Conservation (phyloP, 1,140 invertebrate species). For the Pteromalus puparum region DNA sequence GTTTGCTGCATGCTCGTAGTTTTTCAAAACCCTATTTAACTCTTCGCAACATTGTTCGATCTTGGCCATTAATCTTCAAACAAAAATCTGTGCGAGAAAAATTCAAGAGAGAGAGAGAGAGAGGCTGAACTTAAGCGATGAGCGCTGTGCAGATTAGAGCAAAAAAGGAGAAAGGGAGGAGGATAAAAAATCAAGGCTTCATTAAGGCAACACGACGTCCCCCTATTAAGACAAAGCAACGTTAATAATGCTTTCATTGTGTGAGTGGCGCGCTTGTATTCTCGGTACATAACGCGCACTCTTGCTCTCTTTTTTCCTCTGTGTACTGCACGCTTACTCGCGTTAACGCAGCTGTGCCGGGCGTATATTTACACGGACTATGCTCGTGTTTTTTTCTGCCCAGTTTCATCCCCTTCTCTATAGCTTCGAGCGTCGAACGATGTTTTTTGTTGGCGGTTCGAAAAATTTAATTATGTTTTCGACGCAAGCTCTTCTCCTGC, state of each 20-base stretch:
- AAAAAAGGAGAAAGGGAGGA: conserved; percentile 6
- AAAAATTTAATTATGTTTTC: conserved; percentile 46
- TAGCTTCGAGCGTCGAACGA: not conserved
- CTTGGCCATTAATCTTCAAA: conserved; percentile 38
- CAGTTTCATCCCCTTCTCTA: not conserved
- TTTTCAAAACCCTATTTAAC: conserved; percentile 18
- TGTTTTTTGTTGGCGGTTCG: conserved; percentile 18
- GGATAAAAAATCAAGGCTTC: conserved; percentile 45
- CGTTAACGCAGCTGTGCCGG: conserved; percentile 15
- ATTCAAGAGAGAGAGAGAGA: not conserved
- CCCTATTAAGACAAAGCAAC: conserved; percentile 49
- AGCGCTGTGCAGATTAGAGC: not conserved
- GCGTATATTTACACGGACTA: conserved; percentile 9
- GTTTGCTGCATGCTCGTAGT: too few species aligned
- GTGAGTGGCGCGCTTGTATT: not conserved
- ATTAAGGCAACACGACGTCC: conserved; percentile 38
- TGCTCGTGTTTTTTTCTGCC: conserved; percentile 12
- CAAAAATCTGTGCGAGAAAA: conserved; percentile 38
- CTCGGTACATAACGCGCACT: not conserved
- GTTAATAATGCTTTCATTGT: conserved; percentile 45
- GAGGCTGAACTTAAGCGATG: conserved; percentile 19
- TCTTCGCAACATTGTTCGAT: conserved; percentile 39
- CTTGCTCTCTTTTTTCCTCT: not conserved
- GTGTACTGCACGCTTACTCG: not conserved
- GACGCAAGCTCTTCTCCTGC: not conserved